A percentile compares a stretch with the other conserved stretches of the same genome.
Evolutionary conservation across 2,797 vertebrate species (phyloP).

Genomic region (Sebastes melanostomus): DNA sequence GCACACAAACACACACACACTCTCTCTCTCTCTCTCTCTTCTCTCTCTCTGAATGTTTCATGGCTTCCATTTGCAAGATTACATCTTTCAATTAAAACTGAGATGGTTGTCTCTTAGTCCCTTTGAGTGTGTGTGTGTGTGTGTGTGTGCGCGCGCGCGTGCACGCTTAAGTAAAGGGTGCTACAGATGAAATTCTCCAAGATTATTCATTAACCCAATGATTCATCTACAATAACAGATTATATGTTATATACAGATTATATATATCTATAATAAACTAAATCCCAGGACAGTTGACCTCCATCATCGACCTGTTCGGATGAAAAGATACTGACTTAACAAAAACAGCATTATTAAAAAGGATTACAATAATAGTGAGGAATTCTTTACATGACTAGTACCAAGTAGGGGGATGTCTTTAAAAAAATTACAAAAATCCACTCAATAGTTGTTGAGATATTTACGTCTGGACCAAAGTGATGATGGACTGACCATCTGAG

Average conservation of each 20-base stretch:
- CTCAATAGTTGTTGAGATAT: not conserved
- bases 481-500: not conserved
- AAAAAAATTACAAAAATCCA: not conserved
- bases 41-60: slow-evolving; percentile 63
- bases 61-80: slow-evolving; percentile 76
- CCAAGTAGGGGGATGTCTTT: too few species aligned
- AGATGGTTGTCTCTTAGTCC: slow-evolving; percentile 66
- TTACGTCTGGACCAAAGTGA: not conserved
- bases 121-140: not conserved
- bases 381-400: too few species aligned
- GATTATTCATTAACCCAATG: slow-evolving; percentile 31
- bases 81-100: slow-evolving; percentile 77
- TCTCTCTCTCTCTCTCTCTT: not conserved
- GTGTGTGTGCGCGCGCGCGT: not conserved
- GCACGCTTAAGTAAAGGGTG: not conserved
- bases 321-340: not conserved
- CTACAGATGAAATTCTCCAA: slow-evolving; percentile 10
- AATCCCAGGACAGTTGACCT: not conserved
- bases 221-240: not conserved
- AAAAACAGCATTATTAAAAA: too few species aligned
- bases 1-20: not conserved
- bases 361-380: too few species aligned
- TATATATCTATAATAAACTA: too few species aligned
- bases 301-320: not conserved
- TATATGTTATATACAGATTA: not conserved